These are phyloP conservation scores for Erpornis zantholeuca DNA, from an alignment of 2,113 vertebrate species.

Conservation along the genomic window DNA sequence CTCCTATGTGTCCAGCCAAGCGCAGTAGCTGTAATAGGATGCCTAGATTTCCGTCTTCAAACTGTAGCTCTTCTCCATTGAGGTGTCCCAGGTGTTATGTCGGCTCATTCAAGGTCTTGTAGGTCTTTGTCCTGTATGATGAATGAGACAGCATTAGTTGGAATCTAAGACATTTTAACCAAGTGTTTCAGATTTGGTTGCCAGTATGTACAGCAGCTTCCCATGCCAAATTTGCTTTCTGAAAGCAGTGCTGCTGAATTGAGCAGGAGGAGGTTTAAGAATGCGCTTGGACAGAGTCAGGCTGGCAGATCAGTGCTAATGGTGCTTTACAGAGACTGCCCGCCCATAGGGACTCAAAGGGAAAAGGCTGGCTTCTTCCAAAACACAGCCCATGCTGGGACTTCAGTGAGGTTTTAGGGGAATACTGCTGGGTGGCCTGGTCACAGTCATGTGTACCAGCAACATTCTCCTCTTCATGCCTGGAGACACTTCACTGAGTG, in stretches of 20 bases:
- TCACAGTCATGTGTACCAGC: neutral
- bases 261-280: neutral
- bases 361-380: neutral
- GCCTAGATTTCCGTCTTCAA: neutral
- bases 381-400: neutral
- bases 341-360: rapidly evolving
- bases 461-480: neutral
- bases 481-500: neutral
- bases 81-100: neutral
- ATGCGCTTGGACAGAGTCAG: neutral
- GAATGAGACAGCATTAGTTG: neutral
- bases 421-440: neutral
- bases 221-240: neutral
- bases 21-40: neutral
- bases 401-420: rapidly evolving
- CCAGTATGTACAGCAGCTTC: neutral
- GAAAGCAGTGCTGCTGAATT: neutral
- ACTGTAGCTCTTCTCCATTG: neutral
- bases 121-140: neutral
- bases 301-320: neutral
- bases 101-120: neutral
- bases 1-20: neutral
- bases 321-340: neutral
- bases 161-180: neutral
- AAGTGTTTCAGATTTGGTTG: neutral